A percentile compares a stretch with the other conserved stretches of the same genome.
phyloP scores from a whole-genome alignment of 2,888 invertebrate species.

The Leptinotarsa haldemani region DNA sequence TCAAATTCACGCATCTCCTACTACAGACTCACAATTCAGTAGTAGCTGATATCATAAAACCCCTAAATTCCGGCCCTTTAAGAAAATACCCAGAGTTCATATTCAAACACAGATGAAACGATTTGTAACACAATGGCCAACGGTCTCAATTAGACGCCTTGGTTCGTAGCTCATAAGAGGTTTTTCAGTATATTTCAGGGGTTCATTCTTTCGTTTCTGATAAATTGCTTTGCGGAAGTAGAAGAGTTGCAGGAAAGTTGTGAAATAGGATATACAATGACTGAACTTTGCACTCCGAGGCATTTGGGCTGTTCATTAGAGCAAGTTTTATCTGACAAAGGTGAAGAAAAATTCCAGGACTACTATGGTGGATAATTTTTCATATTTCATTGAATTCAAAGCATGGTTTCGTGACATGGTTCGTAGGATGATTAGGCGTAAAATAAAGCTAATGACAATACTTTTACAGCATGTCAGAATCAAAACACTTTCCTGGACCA shows the following conservation, averaged over 20 bases:
- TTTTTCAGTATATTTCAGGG: slow-evolving; percentile 39
- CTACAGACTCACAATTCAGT: too few relatives aligned
- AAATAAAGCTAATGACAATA: too few relatives aligned
- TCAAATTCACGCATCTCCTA: too few relatives aligned
- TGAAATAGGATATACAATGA: not conserved
- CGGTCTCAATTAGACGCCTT: slow-evolving; percentile 54
- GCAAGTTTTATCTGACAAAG: not conserved
- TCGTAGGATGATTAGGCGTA: too few relatives aligned
- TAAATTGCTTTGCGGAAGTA: slow-evolving; percentile 33
- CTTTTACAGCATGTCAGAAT: too few relatives aligned
- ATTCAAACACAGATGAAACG: slow-evolving; percentile 42
- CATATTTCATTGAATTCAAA: too few relatives aligned
- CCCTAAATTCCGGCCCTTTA: too few relatives aligned
- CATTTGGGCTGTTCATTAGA: slow-evolving; percentile 3
- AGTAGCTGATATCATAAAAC: not conserved
- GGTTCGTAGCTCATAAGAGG: slow-evolving; percentile 41
- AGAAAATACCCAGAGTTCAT: not conserved
- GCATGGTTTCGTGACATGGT: too few relatives aligned
- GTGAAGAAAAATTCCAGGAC: not conserved
- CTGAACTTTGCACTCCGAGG: not conserved
- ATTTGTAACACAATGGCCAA: slow-evolving; percentile 50
- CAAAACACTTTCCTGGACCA: too few relatives aligned
- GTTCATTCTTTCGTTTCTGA: slow-evolving; percentile 32
- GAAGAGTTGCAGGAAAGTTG: slow-evolving; percentile 24
- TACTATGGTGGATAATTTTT: too few relatives aligned